phyloP scores from a whole-genome alignment of 2,113 vertebrate genomes.

The Melospiza melodia region DNA sequence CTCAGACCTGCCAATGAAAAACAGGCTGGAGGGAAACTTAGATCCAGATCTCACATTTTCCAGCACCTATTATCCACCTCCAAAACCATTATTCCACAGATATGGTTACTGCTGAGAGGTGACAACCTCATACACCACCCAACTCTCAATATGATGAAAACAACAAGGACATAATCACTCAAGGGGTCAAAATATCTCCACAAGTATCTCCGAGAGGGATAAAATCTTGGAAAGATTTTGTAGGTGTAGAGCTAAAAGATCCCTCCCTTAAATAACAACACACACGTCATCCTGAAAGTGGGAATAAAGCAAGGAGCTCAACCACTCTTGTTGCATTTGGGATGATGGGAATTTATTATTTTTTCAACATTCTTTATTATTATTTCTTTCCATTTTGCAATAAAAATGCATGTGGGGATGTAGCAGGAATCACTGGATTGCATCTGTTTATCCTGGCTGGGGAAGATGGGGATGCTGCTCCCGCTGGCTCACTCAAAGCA shows the following conservation, averaged over 20 bases:
- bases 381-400: not conserved
- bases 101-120: not conserved
- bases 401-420: not conserved
- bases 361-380: not conserved
- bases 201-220: accelerated
- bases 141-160: not conserved
- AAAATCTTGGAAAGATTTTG: not conserved
- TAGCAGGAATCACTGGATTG: not conserved
- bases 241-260: not conserved
- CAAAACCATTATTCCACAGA: not conserved
- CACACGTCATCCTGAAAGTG: not conserved
- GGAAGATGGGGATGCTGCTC: not conserved
- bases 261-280: not conserved
- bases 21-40: not conserved
- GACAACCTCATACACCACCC: not conserved
- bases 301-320: not conserved
- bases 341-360: not conserved
- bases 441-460: not conserved
- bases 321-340: not conserved
- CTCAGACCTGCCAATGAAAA: not conserved
- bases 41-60: not conserved
- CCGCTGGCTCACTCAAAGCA: not conserved
- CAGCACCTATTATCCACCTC: not conserved
- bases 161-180: not conserved
- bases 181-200: not conserved